These are phyloP conservation scores for Phylloscopus collybita DNA, from an alignment of 2,797 vertebrate species.

Conservation along the genomic window DNA sequence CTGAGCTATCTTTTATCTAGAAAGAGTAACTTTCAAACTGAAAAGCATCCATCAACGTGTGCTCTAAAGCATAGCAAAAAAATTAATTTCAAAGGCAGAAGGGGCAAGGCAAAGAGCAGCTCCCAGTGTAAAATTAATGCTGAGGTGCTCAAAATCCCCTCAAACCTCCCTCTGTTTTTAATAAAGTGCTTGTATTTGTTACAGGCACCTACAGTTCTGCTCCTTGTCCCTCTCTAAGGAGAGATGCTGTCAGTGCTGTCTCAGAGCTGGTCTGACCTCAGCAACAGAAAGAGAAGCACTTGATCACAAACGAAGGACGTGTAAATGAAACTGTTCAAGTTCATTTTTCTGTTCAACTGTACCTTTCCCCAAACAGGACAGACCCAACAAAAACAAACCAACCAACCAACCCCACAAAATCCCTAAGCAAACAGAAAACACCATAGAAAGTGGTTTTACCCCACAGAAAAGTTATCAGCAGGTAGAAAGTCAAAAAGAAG, in stretches of 20 bases:
- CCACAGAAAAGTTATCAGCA: neutral
- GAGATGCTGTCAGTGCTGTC: neutral
- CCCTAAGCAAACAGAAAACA: neutral
- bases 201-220: neutral
- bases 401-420: neutral
- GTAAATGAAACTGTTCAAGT: neutral
- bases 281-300: neutral
- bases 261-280: neutral
- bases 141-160: neutral
- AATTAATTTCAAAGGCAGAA: neutral
- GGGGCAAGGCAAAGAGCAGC: neutral
- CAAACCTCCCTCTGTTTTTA: neutral
- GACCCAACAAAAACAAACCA: neutral
- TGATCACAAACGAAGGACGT: neutral
- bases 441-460: neutral
- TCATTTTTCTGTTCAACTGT: neutral
- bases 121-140: neutral
- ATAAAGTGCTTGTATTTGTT: neutral
- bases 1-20: conserved; percentile 44
- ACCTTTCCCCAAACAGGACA: neutral
- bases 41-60: conserved; percentile 32
- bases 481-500: neutral
- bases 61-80: neutral
- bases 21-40: conserved; percentile 53
- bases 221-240: neutral